Conservation (phyloP, 2,888 invertebrate genomes). For the Campaea margaritaria region DNA sequence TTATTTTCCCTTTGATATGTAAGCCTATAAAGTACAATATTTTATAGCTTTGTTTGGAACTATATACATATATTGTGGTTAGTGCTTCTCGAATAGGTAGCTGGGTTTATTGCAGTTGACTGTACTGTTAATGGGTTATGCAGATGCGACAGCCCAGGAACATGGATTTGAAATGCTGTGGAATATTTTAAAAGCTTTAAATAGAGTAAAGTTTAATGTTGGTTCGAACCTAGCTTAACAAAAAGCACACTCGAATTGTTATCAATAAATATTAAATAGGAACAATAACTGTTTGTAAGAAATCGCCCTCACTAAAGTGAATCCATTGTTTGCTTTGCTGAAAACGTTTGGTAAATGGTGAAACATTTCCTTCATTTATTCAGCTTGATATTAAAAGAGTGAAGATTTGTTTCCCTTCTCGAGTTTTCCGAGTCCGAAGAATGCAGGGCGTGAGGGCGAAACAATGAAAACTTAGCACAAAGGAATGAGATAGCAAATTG, state of each 20-base stretch:
- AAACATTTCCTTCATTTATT: slow-evolving; percentile 3
- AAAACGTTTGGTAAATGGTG: too few species aligned
- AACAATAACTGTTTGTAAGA: too few species aligned
- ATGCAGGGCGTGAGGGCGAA: slow-evolving; percentile 21
- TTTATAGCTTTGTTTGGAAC: too few species aligned
- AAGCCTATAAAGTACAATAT: too few species aligned
- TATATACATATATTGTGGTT: too few species aligned
- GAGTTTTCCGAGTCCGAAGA: slow-evolving; percentile 33
- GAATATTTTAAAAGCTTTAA: slow-evolving; percentile 8
- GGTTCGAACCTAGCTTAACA: too few species aligned
- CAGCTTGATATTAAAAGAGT: slow-evolving; percentile 10
- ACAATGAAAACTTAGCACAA: slow-evolving; percentile 44
- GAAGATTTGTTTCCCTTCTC: slow-evolving; percentile 29
- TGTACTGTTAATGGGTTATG: slow-evolving; percentile 15
- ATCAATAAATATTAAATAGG: too few species aligned
- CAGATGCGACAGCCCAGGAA: slow-evolving; percentile 10
- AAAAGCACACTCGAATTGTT: too few species aligned
- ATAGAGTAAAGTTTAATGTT: neutral
- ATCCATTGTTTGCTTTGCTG: too few species aligned
- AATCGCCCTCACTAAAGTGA: neutral
- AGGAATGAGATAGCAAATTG: slow-evolving; percentile 38
- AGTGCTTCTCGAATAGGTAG: too few species aligned
- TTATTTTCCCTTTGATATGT: too few species aligned
- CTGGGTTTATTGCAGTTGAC: too few species aligned
- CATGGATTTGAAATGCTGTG: slow-evolving; percentile 2